Evolutionary conservation across 2,797 vertebrate species (phyloP).

Genomic region (Sebastolobus alascanus): DNA sequence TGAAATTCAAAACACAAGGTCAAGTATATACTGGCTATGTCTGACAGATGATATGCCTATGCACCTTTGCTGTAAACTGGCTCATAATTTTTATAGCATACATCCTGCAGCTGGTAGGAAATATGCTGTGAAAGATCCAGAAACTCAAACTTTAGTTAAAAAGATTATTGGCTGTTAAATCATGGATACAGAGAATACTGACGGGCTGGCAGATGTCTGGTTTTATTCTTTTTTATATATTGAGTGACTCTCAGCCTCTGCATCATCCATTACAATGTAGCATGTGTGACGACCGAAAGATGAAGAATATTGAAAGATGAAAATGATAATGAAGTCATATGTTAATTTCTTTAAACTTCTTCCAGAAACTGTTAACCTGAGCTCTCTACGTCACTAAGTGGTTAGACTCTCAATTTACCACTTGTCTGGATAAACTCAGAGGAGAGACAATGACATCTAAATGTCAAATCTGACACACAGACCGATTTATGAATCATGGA

Average conservation of each 20-base stretch:
- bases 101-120: neutral
- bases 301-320: no score
- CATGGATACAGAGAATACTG: neutral
- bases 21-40: constrained; percentile 2
- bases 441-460: no score
- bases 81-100: constrained; percentile 14
- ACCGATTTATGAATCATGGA: no score
- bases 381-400: no score
- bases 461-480: no score
- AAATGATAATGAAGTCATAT: no score
- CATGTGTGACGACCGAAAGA: no score
- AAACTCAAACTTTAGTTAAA: neutral
- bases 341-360: no score
- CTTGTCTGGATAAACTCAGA: no score
- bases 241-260: neutral
- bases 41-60: neutral
- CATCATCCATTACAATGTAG: neutral
- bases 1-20: constrained; percentile 37
- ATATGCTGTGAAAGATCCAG: neutral
- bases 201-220: neutral
- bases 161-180: constrained; percentile 1
- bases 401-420: no score
- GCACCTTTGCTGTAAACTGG: constrained; percentile 23
- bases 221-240: neutral
- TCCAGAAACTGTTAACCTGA: no score